Base-by-base conservation (phyloP, 2,888 invertebrate species). In the Ennomos quercinarius region DNA sequence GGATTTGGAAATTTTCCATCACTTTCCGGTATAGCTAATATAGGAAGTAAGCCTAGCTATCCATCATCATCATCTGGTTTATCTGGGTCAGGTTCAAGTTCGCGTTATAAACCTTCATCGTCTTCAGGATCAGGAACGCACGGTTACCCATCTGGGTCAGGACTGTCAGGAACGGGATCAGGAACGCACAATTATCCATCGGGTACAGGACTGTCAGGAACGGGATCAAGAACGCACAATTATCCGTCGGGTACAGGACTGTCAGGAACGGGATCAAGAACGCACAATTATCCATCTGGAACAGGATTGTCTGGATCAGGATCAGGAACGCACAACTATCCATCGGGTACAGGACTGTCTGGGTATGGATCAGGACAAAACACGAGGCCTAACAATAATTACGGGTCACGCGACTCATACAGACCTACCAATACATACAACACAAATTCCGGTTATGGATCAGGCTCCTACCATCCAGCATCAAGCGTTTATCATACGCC, bases 371-470 rank as follows among this genome's bases (percentile, higher is more conserved):
- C 64, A 40, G 66, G 65, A 1, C 34, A 45, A 38, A 45, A 38
- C 12, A 8, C 35, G 2, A 10, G 35, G 38, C 17, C 59, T 57
- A 46, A 46, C 5, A 56, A 49, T 38, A 58, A 52, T 35, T 36
- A 42, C 11, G 55, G 62, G 34, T 51, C 64, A 13, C 48, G 45
- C 51, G 50, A 62, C 10, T 44, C 61, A n/a, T 67, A 71, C 42
- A 59, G 45, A 13, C 70, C 69, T 11, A 67, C 48, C 8, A 8
- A 71, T 41, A 48, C 71, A 35, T 71, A 72, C 40, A 62, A 67
- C 13, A 66, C 73, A 5, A 64, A 72, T 41, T 51, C 59, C 35
- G 71, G 69, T 41, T 63, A 70, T 41, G 43, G 50, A 40, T 36
- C 57, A 45, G 59, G 57, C 13, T 27, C 51, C 11, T 46, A 64